Base-by-base conservation (phyloP, 2,113 vertebrate genomes). In the Manacus vitellinus region DNA sequence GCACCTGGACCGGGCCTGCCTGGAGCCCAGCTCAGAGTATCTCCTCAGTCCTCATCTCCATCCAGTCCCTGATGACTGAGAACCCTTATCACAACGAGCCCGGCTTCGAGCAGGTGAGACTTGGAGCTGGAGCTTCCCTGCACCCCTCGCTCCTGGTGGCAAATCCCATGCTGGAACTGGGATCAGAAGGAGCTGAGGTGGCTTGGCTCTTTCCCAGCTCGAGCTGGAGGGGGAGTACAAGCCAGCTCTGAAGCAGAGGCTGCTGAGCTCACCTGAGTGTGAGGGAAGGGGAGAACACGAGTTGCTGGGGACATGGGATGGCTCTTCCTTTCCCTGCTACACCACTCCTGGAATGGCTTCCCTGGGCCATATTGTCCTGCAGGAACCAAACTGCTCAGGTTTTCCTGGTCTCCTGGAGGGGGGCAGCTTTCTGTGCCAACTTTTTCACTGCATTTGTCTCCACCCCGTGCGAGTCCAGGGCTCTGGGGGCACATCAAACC, bases 11-110 rank as follows among this genome's bases (percentile, higher is more conserved):
- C 4, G 99, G 99, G 47, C 99, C 99, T 7, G 99, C 99, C 1
- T 99, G 99, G 99, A 99, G 99, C 97, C 99, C 99, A 47, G 99
- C 99, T 33, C 99, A 99, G 97, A 99, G 99, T 59, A 99, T 99
- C 97, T 99, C 99, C 16, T 99, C 99, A 6, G 99, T 99, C 72
- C 99, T 99, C 75, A 99, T 99, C 97, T 99, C 99, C 92, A 99
- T 99, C 97, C 99, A 99, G 97, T 99, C 99, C 31, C 97, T 99
- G 92, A 99, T 99, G 99, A 99, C 99, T 0, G 99, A 99, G 96
- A 99, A 99, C 94, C 99, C 99, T 4, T 99, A 99, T 88, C 99
- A 99, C 98, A 99, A 99, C 10, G 99, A 99, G 65, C 99, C 99
- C 2, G 99, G 99, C 85, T 99, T 99, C 84, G 99, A 99, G 94